phyloP scores from a whole-genome alignment of 2,113 vertebrate species.

The Rhinogobius similis region DNA sequence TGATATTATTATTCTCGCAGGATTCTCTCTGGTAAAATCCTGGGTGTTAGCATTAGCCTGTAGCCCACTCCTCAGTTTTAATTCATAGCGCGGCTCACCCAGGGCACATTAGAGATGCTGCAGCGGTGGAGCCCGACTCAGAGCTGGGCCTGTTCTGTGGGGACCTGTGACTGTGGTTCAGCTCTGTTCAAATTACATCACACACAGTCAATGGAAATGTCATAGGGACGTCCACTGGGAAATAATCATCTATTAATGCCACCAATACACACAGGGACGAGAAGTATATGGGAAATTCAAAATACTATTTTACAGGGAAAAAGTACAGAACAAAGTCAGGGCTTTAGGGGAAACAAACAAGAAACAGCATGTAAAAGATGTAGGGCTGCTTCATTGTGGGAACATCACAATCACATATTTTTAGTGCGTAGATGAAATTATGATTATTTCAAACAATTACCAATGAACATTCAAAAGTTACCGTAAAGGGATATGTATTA shows the following conservation, averaged over 20 bases:
- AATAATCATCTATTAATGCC: background rate
- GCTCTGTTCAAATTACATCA: slow-evolving; percentile 36
- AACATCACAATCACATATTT: background rate
- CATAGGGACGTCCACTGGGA: slow-evolving; percentile 10
- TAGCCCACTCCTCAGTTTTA: slow-evolving; percentile 48
- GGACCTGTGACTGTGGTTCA: slow-evolving; percentile 32
- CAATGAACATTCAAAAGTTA: too few relatives aligned
- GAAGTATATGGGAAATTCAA: background rate
- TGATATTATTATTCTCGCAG: background rate
- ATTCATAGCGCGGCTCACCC: slow-evolving; percentile 56
- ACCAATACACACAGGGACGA: background rate
- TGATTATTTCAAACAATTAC: background rate
- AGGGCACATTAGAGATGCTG: slow-evolving; percentile 44
- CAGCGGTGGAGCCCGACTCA: slow-evolving; percentile 17
- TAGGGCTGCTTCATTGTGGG: background rate
- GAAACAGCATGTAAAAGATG: background rate
- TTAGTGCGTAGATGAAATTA: background rate
- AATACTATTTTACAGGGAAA: background rate
- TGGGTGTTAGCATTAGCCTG: slow-evolving; percentile 38
- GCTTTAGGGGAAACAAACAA: background rate
- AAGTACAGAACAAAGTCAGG: background rate
- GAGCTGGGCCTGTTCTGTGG: slow-evolving; percentile 16
- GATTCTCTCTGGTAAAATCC: slow-evolving; percentile 56
- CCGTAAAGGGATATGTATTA: too few relatives aligned
- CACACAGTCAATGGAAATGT: slow-evolving; percentile 32